Conservation (phyloP, 2,113 vertebrate genomes). For the Acrocephalus kingi region DNA sequence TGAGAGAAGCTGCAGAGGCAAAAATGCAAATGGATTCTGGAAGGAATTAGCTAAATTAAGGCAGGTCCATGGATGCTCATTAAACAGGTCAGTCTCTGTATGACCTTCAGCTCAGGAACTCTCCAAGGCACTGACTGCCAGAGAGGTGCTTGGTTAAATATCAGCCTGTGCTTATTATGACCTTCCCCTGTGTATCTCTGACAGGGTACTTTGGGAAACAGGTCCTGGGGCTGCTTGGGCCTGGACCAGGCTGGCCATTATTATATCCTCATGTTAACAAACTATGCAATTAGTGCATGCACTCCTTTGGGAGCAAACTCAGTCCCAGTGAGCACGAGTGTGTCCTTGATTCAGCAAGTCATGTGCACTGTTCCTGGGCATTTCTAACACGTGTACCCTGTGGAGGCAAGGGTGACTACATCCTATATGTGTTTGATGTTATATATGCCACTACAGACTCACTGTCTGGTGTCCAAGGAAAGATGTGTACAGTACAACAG, state of each 20-base stretch:
- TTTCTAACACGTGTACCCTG: neutral
- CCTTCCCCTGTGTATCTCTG: neutral
- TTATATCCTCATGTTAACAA: neutral
- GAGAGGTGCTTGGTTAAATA: neutral
- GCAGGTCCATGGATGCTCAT: neutral
- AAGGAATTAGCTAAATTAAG: slow-evolving; percentile 16
- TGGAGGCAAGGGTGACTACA: accelerated
- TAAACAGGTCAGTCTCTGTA: neutral
- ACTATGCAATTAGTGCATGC: neutral
- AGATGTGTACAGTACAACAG: neutral
- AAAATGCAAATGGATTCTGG: slow-evolving; percentile 3
- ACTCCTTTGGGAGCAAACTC: neutral
- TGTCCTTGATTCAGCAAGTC: neutral
- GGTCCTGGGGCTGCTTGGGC: neutral
- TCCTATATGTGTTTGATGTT: accelerated
- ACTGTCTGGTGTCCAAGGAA: neutral
- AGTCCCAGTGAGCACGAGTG: neutral
- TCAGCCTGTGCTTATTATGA: neutral
- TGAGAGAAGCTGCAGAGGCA: neutral
- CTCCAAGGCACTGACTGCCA: neutral
- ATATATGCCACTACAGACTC: neutral
- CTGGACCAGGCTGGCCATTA: neutral
- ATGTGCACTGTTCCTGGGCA: neutral
- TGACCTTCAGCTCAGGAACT: neutral
- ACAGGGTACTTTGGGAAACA: neutral